Conservation (phyloP, 2,888 invertebrate genomes). For the Lepas anatifera region DNA sequence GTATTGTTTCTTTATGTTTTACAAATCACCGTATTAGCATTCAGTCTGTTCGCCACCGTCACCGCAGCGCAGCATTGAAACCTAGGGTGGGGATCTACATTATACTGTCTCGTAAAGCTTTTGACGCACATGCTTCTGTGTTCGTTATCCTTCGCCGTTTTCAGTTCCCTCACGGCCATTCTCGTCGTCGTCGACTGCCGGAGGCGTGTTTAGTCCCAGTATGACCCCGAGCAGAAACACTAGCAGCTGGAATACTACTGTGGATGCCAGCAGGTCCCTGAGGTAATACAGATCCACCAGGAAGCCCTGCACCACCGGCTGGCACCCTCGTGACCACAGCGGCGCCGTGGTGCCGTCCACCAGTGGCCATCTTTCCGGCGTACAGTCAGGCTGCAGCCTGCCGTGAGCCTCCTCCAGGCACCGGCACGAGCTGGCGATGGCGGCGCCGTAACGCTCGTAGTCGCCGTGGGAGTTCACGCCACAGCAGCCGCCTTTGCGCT, state of each 20-base stretch:
- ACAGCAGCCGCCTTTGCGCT: background rate
- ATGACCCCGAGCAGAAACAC: constrained; percentile 1
- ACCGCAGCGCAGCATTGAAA: too few species aligned
- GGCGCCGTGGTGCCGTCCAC: background rate
- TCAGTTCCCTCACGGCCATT: too few species aligned
- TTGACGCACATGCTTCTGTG: too few species aligned
- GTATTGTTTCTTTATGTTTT: too few species aligned
- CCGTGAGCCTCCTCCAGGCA: background rate
- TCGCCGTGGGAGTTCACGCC: background rate
- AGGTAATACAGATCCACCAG: background rate
- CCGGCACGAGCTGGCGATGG: background rate
- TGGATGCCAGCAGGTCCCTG: background rate
- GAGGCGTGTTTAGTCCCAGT: background rate
- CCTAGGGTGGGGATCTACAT: too few species aligned
- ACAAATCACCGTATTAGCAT: too few species aligned
- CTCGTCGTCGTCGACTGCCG: background rate
- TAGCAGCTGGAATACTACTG: background rate
- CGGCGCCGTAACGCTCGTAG: background rate
- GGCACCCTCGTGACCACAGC: constrained; percentile 1
- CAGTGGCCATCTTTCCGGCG: background rate
- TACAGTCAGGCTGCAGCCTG: background rate
- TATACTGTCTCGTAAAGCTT: too few species aligned
- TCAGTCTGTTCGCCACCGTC: too few species aligned
- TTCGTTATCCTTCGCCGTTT: too few species aligned
- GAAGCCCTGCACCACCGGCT: background rate